A percentile compares a stretch with the other conserved stretches of the same genome.
These are phyloP conservation scores for Brachystomella parvula DNA, from an alignment of 1,140 invertebrate species.

Conservation along the genomic window DNA sequence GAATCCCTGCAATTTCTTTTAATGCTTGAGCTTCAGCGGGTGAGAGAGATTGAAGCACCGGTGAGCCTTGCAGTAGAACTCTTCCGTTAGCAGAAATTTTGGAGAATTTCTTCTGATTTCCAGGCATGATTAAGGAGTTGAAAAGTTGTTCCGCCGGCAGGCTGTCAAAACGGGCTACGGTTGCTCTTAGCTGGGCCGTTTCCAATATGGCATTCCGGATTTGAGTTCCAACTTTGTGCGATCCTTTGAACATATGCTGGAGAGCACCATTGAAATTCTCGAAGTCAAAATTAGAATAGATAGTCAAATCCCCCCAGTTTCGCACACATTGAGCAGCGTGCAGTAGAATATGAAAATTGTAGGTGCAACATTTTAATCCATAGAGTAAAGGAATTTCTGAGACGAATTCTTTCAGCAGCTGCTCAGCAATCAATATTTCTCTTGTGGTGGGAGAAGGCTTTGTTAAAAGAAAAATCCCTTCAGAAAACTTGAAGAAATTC, in stretches of 20 bases:
- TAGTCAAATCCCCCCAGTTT: slow-evolving; percentile 35
- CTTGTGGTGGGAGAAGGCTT: slow-evolving; percentile 3
- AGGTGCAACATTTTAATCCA: slow-evolving; percentile 26
- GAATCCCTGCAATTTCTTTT: background rate
- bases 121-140: background rate
- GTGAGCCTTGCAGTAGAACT: background rate
- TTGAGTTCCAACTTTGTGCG: background rate
- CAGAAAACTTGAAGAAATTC: slow-evolving; percentile 32
- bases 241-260: slow-evolving; percentile 10
- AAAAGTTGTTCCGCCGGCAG: background rate
- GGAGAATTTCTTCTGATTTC: no score
- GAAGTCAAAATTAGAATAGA: slow-evolving; percentile 36
- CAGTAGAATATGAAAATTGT: slow-evolving; percentile 31
- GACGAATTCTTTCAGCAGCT: slow-evolving; percentile 22
- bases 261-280: slow-evolving; percentile 33
- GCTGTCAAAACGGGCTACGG: background rate
- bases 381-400: slow-evolving; percentile 22
- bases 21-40: background rate
- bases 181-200: background rate
- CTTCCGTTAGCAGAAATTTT: no score
- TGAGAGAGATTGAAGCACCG: background rate
- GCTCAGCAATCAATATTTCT: slow-evolving; percentile 16
- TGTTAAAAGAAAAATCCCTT: slow-evolving; percentile 19
- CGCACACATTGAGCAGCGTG: slow-evolving; percentile 27
- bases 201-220: background rate